Percentiles rank a stretch among this genome's conserved stretches.
phyloP scores from a whole-genome alignment of 2,113 vertebrate genomes.

The Butorides virescens region DNA sequence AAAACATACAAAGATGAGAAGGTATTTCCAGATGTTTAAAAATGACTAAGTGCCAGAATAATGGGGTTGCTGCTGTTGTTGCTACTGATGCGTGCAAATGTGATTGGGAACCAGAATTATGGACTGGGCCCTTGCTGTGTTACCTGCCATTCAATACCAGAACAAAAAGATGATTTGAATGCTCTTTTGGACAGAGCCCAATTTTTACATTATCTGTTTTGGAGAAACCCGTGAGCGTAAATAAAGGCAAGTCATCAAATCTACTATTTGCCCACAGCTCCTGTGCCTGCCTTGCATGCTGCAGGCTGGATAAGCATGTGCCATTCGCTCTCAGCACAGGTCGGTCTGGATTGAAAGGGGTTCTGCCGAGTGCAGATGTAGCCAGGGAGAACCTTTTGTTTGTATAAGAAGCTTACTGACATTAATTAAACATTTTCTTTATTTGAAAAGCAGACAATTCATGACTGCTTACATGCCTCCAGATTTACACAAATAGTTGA shows the following conservation, averaged over 20 bases:
- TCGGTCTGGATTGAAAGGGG: background rate
- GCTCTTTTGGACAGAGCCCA: background rate
- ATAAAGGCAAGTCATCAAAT: background rate
- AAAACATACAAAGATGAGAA: background rate
- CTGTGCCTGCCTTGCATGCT: background rate
- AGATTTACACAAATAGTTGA: background rate
- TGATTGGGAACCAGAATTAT: background rate
- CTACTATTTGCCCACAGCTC: background rate
- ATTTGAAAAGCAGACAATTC: background rate
- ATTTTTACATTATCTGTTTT: background rate
- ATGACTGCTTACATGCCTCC: background rate
- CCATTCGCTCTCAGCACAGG: background rate
- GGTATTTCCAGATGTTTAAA: background rate
- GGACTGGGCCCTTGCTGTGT: background rate
- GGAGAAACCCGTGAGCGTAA: fast-evolving
- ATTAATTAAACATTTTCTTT: conserved; percentile 21
- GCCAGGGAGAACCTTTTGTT: background rate
- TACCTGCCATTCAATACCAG: background rate
- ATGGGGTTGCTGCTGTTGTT: background rate
- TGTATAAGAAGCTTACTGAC: background rate
- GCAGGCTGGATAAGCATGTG: background rate
- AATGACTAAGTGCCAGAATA: background rate
- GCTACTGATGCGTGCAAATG: background rate
- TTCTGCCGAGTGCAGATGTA: background rate
- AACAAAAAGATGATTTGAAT: background rate